These are phyloP conservation scores for Spatula clypeata DNA, from an alignment of 2,797 vertebrate species.

Conservation along the genomic window DNA sequence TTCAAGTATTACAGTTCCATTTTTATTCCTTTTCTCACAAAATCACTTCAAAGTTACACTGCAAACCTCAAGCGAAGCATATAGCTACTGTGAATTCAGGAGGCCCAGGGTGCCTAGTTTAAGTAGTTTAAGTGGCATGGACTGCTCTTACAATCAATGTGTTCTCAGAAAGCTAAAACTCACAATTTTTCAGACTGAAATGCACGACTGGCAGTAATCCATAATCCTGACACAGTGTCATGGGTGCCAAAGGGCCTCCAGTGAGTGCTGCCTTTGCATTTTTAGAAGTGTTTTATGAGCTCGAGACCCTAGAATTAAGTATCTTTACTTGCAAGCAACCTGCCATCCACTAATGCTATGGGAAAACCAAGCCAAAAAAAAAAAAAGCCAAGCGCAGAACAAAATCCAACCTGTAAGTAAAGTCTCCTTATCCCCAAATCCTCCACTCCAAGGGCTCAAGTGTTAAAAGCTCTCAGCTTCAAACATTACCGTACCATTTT, in stretches of 20 bases:
- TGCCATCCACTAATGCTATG: not conserved
- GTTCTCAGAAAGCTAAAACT: conserved; percentile 47
- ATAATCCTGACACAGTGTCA: conserved; percentile 59
- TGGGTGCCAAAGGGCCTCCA: conserved; percentile 45
- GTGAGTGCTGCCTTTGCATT: conserved; percentile 66
- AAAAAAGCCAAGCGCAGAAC: conserved; percentile 26
- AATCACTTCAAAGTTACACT: not conserved
- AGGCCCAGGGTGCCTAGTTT: not conserved
- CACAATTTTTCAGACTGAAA: conserved; percentile 12
- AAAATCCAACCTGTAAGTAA: conserved; percentile 15
- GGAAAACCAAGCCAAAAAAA: not conserved
- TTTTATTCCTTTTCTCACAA: not conserved
- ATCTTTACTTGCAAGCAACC: not conserved
- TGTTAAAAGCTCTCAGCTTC: conserved; percentile 52
- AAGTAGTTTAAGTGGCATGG: not conserved
- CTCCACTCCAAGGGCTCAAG: conserved; percentile 1
- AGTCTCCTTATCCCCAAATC: conserved; percentile 56
- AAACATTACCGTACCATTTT: not conserved
- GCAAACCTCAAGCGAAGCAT: not conserved
- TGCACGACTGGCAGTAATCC: conserved; percentile 51
- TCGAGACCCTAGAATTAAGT: conserved; percentile 38
- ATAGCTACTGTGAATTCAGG: not conserved
- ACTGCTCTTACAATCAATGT: not conserved
- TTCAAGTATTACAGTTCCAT: not conserved
- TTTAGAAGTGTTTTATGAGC: conserved; percentile 47